These are phyloP conservation scores for Gonatopus flavifemur DNA, from an alignment of 1,140 invertebrate species.

Conservation along the genomic window DNA sequence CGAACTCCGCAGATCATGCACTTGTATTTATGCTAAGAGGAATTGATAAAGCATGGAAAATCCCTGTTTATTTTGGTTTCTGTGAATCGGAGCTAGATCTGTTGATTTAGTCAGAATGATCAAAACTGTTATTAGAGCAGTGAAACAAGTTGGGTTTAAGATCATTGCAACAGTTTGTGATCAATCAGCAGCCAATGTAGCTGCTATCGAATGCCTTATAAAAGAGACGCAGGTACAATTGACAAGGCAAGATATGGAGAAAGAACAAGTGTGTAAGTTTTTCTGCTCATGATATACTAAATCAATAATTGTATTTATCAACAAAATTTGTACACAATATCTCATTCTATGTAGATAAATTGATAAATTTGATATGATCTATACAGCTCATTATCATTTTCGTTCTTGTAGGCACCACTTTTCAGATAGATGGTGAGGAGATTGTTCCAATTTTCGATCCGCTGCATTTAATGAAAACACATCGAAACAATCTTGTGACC, in stretches of 20 bases:
- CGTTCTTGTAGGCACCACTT: not conserved
- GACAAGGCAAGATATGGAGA: no score
- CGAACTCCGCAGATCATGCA: not conserved
- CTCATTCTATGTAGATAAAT: no score
- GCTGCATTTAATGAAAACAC: conserved; percentile 9
- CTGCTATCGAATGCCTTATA: not conserved
- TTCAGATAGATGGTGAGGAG: not conserved
- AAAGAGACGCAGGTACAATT: not conserved
- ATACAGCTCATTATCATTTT: no score
- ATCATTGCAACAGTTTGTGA: not conserved
- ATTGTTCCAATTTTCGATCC: conserved; percentile 7
- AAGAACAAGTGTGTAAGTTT: no score
- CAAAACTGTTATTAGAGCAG: not conserved
- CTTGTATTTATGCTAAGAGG: not conserved
- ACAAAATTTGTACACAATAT: no score
- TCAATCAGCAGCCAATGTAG: not conserved
- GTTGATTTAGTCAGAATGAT: not conserved
- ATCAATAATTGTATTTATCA: no score
- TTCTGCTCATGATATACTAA: no score
- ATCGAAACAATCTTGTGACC: conserved; percentile 7
- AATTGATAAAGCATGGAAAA: not conserved
- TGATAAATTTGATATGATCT: no score
- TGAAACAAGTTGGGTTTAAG: not conserved
- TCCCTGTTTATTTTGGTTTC: not conserved
- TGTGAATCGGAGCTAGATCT: not conserved